Conservation (phyloP, 2,113 vertebrate species). For the Anhinga anhinga region DNA sequence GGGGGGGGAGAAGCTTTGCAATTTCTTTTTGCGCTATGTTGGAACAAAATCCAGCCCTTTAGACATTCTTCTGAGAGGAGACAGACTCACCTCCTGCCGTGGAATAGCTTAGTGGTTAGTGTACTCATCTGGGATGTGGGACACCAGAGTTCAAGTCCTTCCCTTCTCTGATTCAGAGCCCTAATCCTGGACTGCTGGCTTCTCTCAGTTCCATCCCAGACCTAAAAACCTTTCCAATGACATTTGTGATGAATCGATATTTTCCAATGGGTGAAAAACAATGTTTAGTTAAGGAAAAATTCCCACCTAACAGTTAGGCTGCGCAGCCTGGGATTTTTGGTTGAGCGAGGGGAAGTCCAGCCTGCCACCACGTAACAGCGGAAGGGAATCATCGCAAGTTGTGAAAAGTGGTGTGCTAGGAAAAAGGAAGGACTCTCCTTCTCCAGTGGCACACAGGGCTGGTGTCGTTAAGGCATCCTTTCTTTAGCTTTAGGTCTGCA, state of each 20-base stretch:
- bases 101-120: constrained; percentile 24
- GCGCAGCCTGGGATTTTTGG: background rate
- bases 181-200: background rate
- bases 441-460: background rate
- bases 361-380: background rate
- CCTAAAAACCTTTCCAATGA: background rate
- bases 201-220: background rate
- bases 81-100: constrained; percentile 17
- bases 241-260: background rate
- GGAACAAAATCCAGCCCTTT: constrained; percentile 6
- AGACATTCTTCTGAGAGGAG: constrained; percentile 5
- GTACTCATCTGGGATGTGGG: background rate
- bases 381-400: background rate
- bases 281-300: background rate
- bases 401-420: background rate
- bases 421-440: background rate
- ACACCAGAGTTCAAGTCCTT: constrained; percentile 34
- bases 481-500: background rate
- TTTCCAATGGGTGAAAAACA: background rate
- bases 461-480: background rate
- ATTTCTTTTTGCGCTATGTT: background rate
- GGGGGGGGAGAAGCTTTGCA: background rate
- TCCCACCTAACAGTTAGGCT: background rate
- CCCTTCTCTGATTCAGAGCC: constrained; percentile 26
- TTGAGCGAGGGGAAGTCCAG: background rate